Percentiles rank a stretch among this genome's conserved stretches.
Evolutionary conservation across 1,140 invertebrate genomes (phyloP).

Genomic region (Pseudomyrmex sp.): DNA sequence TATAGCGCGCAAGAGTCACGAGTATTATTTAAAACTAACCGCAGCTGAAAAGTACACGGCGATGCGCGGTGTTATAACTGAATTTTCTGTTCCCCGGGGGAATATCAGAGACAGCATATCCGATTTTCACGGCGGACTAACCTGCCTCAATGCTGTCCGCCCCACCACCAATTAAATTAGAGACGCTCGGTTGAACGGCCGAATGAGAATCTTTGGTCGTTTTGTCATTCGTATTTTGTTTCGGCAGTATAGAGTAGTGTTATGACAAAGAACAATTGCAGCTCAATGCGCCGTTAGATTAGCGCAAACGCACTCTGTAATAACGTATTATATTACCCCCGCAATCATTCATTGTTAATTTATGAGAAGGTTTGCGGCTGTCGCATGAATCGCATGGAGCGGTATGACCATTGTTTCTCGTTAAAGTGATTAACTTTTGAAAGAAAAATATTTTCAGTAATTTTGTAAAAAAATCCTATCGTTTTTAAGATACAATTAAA

Average conservation of each 20-base stretch:
- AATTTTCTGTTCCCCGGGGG: constrained; percentile 63
- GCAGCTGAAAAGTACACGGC: constrained; percentile 52
- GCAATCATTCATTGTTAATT: constrained; percentile 41
- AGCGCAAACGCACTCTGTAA: background rate
- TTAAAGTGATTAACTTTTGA: background rate
- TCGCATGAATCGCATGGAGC: background rate
- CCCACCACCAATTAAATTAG: constrained; percentile 74
- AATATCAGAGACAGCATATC: constrained; percentile 46
- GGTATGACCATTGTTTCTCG: background rate
- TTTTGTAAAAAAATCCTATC: background rate
- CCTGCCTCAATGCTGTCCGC: constrained; percentile 75
- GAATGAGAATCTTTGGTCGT: constrained; percentile 76
- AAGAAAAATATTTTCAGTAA: background rate
- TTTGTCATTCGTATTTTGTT: constrained; percentile 67
- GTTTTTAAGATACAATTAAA: background rate
- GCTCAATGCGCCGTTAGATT: constrained; percentile 30
- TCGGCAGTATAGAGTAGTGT: background rate
- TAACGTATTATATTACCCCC: constrained; percentile 11
- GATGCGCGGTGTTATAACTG: constrained; percentile 68
- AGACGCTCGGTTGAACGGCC: constrained; percentile 68
- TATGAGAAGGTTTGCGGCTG: background rate
- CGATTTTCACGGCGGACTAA: constrained; percentile 76
- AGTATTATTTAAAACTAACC: constrained; percentile 56
- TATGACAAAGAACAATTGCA: constrained; percentile 21
- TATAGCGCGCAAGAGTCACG: constrained; percentile 43